Base-by-base conservation (phyloP, 2,888 invertebrate genomes). In the Polydrusus tereticollis region DNA sequence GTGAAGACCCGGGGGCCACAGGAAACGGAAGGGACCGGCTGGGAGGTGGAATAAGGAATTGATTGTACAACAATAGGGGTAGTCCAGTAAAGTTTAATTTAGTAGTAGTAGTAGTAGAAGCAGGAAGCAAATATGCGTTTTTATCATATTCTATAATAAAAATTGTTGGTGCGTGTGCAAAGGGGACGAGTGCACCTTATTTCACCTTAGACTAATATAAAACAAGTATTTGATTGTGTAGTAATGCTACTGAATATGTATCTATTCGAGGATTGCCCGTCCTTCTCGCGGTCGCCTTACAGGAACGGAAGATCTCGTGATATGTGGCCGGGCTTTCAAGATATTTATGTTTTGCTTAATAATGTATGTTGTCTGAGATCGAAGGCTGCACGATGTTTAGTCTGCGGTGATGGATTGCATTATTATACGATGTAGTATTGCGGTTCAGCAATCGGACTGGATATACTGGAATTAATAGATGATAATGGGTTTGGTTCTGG, bases 31-130 rank as follows among this genome's bases (percentile, higher is more conserved):
- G 80, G 80, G 80, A 77, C 80, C 77, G 76, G 52, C 67, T 47
- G 73, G 69, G 79, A 79, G 82, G 80, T 80, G 81, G 82, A 82
- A 83, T 82, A 83, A 83, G 83, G 83, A 83, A 83, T 83, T 83
- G 82, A 83, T 83, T 83, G 82, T 82, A 82, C 79, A 80, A 80
- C 78, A 81, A 80, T 79, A 43, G 62, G 41, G 62, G 23, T 64
- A 45, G 62, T 47, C 50, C 62, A 18, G 62, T 47, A 3, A 8
- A 29, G 36, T 41, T 58, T 14, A 41, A 58, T 21, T 55, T 55
- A 55, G n/a, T n/a, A n/a, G n/a, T n/a, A n/a, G n/a, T n/a, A n/a
- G n/a, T n/a, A n/a, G n/a, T n/a, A n/a, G n/a, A n/a, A n/a, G n/a
- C n/a, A n/a, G n/a, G n/a, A n/a, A n/a, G n/a, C n/a, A n/a, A n/a